Evolutionary conservation across 2,888 invertebrate genomes (phyloP), one percentile per base, ranked within the genome.

Genomic region (Tuta absoluta): DNA sequence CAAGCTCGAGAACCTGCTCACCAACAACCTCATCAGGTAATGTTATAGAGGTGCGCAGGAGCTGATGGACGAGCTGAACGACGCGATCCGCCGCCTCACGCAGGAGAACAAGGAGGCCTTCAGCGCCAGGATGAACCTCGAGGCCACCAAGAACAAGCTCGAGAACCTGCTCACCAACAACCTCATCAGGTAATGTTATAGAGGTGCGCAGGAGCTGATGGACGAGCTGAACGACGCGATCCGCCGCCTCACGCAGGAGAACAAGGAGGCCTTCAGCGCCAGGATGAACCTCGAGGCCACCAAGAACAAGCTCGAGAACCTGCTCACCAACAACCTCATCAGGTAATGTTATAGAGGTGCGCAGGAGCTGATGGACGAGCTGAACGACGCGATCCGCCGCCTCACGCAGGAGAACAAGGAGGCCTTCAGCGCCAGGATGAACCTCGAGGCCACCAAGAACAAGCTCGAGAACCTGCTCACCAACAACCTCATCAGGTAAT

Each of bases 131-230:
- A 98, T 98, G 96, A 96, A 98, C 84, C 91, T 99, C 10, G 99
- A 99, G 86, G 98, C 98, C 3, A 98, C 97, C 67, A 99, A 99
- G 87, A 99, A 98, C 84, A 98, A 98, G 81, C 91, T 99, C 41
- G 99, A 99, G 84, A 99, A 99, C 91, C 90, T 99, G 64, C 92
- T 99, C 65, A 98, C 98, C 1, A 99, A 99, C 80, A 99, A 99
- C 89, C 93, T 99, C 74, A 97, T 98, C 72, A 93, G 98, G 85
- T 92, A 71, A 65, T 66, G 41, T 33, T 0, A 41, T 5, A 2
- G 2, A 41, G 14, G 2, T 14, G 2, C 41, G 41, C 81, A 95
- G 92, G 97, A 98, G 81, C 91, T 99, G 21, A 94, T 98, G 93
- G 96, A 98, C 85, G 95, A 95, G 64, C 92, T 99, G 49, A 99